phyloP scores from a whole-genome alignment of 1,140 invertebrate species.

The Lucilia sericata region DNA sequence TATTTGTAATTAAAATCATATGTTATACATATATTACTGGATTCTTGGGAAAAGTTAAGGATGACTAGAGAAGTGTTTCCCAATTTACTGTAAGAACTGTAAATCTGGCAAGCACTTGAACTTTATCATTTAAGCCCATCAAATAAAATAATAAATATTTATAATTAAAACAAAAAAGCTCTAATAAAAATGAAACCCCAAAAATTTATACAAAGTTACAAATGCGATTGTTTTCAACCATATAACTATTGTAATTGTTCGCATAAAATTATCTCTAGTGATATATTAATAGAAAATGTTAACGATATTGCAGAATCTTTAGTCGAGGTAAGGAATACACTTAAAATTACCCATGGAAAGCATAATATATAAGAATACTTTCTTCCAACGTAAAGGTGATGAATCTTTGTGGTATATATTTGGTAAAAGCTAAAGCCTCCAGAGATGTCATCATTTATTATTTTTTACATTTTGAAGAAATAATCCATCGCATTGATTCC shows the following conservation, averaged over 20 bases:
- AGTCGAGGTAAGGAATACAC: background rate
- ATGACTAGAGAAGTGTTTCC: no score
- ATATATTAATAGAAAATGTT: constrained; percentile 32
- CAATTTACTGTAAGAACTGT: no score
- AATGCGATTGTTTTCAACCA: constrained; percentile 46
- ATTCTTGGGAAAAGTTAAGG: no score
- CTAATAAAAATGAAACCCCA: constrained; percentile 28
- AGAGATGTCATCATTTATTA: constrained; percentile 49
- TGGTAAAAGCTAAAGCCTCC: constrained; percentile 53
- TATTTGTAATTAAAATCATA: no score
- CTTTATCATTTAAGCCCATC: no score
- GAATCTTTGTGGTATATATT: constrained; percentile 55
- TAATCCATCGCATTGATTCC: constrained; percentile 52
- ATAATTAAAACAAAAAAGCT: no score
- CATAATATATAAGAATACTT: background rate
- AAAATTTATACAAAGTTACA: constrained; percentile 45
- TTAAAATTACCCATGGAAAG: background rate
- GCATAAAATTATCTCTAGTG: background rate
- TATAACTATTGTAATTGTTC: constrained; percentile 45
- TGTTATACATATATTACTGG: no score
- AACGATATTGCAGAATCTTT: constrained; percentile 42
- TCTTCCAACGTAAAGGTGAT: constrained; percentile 49
- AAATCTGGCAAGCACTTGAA: no score
- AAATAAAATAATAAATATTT: no score
- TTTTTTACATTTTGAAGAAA: constrained; percentile 58